Evolutionary conservation across 2,888 invertebrate genomes (phyloP).

Genomic region (Eilema caniola): DNA sequence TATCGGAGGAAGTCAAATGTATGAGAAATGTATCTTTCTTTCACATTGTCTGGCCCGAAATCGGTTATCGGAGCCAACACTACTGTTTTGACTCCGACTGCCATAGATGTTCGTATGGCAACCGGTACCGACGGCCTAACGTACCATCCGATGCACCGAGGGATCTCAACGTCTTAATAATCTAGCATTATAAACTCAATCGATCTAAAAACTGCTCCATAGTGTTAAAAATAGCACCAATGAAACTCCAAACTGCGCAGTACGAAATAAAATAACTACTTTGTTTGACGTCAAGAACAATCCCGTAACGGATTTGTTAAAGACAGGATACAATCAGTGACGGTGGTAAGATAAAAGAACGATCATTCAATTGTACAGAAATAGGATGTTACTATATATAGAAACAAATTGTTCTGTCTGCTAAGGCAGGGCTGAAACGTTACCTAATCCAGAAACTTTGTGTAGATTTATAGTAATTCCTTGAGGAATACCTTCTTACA

Average conservation of each 20-base stretch:
- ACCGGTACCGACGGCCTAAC: too few species aligned
- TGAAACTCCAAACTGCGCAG: constrained; percentile 24
- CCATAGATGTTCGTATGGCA: too few species aligned
- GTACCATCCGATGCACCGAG: too few species aligned
- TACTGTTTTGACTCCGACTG: too few species aligned
- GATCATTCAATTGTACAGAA: constrained; percentile 59
- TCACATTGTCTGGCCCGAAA: too few species aligned
- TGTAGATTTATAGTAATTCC: background rate
- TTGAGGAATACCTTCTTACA: background rate
- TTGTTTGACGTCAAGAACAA: constrained; percentile 38
- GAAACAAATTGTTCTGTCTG: constrained; percentile 29
- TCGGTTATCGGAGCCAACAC: too few species aligned
- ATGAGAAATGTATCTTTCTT: too few species aligned
- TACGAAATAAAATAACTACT: constrained; percentile 20
- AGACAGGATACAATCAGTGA: constrained; percentile 38
- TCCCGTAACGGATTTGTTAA: constrained; percentile 32
- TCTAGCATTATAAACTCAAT: background rate
- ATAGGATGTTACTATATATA: constrained; percentile 58
- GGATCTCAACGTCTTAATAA: too few species aligned
- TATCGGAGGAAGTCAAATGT: too few species aligned
- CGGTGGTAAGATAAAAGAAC: constrained; percentile 48
- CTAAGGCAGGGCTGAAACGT: constrained; percentile 38
- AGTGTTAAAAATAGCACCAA: background rate
- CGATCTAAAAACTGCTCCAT: background rate
- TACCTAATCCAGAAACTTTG: background rate